Percentiles rank a stretch among this genome's conserved stretches.
phyloP scores from a whole-genome alignment of 1,140 invertebrate genomes.

The Micrasema minimum region DNA sequence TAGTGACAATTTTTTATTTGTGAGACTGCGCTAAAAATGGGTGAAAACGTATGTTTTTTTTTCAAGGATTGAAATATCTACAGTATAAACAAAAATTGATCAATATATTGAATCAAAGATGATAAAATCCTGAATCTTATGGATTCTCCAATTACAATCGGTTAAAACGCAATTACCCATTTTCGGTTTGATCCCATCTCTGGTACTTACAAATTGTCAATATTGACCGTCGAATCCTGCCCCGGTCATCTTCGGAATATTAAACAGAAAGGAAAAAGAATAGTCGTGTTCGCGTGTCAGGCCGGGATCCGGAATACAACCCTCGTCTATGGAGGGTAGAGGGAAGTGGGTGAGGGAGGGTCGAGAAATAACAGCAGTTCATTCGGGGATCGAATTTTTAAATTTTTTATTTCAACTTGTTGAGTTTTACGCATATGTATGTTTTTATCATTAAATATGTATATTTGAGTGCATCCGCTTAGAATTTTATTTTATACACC shows the following conservation, averaged over 20 bases:
- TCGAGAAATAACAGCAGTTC: constrained; percentile 5
- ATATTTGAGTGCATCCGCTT: too few relatives aligned
- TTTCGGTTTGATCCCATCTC: constrained; percentile 2
- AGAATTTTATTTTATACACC: too few relatives aligned
- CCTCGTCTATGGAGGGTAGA: constrained; percentile 4
- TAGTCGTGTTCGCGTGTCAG: constrained; percentile 16
- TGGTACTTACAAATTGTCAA: constrained; percentile 27
- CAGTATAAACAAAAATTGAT: too few relatives aligned
- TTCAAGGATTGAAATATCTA: too few relatives aligned
- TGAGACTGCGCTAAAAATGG: too few relatives aligned
- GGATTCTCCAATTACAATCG: constrained; percentile 2
- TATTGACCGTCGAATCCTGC: constrained; percentile 15
- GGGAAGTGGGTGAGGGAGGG: background rate
- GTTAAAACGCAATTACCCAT: constrained; percentile 2
- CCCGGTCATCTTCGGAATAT: constrained; percentile 4
- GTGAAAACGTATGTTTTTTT: too few relatives aligned
- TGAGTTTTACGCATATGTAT: too few relatives aligned
- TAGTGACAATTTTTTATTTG: too few relatives aligned
- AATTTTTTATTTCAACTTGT: constrained; percentile 7
- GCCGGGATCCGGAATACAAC: background rate
- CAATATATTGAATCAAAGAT: too few relatives aligned
- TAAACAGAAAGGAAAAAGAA: constrained; percentile 11
- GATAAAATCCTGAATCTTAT: too few relatives aligned
- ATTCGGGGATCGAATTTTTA: constrained; percentile 3
- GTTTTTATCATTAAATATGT: too few relatives aligned